Evolutionary conservation across 2,113 vertebrate species (phyloP), one percentile per base, ranked within the genome.

Genomic region (Collichthys lucidus): DNA sequence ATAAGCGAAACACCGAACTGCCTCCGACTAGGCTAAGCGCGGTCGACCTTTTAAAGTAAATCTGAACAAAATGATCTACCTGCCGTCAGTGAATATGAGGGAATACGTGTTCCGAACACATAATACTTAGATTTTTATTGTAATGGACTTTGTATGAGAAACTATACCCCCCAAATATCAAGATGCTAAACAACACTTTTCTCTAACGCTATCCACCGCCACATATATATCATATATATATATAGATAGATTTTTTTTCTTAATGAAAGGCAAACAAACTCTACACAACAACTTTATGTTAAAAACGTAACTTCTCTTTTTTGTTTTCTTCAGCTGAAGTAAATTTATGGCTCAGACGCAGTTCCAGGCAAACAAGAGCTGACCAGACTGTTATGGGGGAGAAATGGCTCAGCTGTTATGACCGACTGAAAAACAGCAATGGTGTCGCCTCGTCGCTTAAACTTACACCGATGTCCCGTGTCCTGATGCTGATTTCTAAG

Each of bases 341-440:
- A 94, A 93, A 79, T 85, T 85, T 92, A 94, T 95, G 95, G 94
- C 95, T 95, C 95, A 95, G 93, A 93, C 91, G 92, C 94, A 95
- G 93, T 91, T 93, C 88, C 85, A 93, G 93, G 93, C 82, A 91
- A 88, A 86, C 74, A 53, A 84, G 89, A 88, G 90, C 89, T 85
- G 84, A 93, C 56, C 81, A 77, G 56, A 80, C 64, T 16, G 31
- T 52, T 46, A 56, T 62, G 71, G 72, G 71, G 72, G 67, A 59
- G 19, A 20, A 24, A 63, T 79, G 88, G 82, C 79, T 79, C 81
- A 86, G 82, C 46, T 56, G 0, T 10, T 40, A 4, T 42, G 31
- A 59, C 35, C 68, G 31, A 82, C 65, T 66, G 19, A 69, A 55
- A 83, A 40, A 61, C 70, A 79, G 61, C 40, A 62, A 57, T 47